Evolutionary conservation across 2,113 vertebrate genomes (phyloP), one percentile per base, ranked within the genome.

Genomic region (Gymnocephalus cernua): DNA sequence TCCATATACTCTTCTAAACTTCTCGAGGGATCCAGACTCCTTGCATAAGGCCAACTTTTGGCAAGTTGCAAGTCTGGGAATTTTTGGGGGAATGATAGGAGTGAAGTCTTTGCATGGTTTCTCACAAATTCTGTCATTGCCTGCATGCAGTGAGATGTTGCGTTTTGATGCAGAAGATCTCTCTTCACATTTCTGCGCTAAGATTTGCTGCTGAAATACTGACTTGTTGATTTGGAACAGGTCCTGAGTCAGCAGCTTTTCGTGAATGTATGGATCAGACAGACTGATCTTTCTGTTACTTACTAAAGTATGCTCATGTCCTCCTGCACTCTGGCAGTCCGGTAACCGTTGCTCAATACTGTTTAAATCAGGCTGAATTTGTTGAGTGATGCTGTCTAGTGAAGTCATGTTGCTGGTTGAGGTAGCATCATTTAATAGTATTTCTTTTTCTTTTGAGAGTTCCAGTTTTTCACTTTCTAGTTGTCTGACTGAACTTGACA

Each of bases 11-110:
- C 96, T 97, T 90, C 95, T 96, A 90, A 99, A 99, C 84, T 91
- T 96, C 77, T 98, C 97, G 67, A 99, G 95, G 0, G 97, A 97
- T 51, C 96, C 96, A 32, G 93, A 63, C 21, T 95, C 94, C 15
- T 86, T 79, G 76, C 77, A 77, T 71, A 96, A 88, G 44, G 91
- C 91, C 75, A 97, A 84, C 85, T 93, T 94, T 93, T 74, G 83
- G 59, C 16, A 8, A 14, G 80, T 27, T 27, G 29, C 62, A 9
- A 89, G 54, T 63, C 77, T 93, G 16, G 83, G 25, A 16, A 91
- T 78, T 77, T 95, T 94, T 27, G 80, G 70, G 7, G 82, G 82
- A 25, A 77, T 14, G 2, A 27, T 13, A 48, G 67, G 14, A 63
- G 41, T 25, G 58, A 14, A 14, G 68, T 67, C 75, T 35, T 70